phyloP scores from a whole-genome alignment of 2,113 vertebrate genomes.

The Mesitornis unicolor region DNA sequence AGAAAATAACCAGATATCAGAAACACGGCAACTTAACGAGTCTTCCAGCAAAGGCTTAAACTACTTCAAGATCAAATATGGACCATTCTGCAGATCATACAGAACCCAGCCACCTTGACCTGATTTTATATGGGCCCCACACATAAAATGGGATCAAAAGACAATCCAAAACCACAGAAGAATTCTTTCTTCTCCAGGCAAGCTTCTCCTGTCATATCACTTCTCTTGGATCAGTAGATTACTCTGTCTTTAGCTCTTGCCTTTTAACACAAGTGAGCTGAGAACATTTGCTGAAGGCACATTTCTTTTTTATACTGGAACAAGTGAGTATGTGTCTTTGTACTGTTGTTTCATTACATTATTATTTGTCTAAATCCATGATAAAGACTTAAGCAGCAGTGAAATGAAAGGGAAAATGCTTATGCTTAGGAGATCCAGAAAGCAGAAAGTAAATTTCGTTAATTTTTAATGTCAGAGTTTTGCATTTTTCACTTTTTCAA shows the following conservation, averaged over 20 bases:
- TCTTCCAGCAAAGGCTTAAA: neutral
- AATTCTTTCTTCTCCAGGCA: neutral
- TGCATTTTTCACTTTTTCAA: neutral
- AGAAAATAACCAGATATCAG: neutral
- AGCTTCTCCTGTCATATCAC: neutral
- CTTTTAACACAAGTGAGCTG: slow-evolving; percentile 21
- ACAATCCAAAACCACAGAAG: neutral
- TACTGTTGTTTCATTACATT: neutral
- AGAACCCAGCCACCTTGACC: neutral
- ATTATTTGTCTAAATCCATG: neutral
- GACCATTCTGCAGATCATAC: neutral
- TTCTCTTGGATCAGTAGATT: neutral
- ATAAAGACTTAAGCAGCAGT: neutral
- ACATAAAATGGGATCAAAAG: neutral
- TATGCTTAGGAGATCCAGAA: neutral
- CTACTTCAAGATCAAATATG: neutral
- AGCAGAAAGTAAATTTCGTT: neutral
- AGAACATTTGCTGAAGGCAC: neutral
- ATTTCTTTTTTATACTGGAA: neutral
- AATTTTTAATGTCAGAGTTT: neutral
- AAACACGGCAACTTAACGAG: neutral
- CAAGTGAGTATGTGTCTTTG: neutral
- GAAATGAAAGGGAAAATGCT: neutral
- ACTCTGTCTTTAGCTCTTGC: neutral
- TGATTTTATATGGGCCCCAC: neutral